phyloP scores from a whole-genome alignment of 2,797 vertebrate species.

The Stomatorhinus walkeri region DNA sequence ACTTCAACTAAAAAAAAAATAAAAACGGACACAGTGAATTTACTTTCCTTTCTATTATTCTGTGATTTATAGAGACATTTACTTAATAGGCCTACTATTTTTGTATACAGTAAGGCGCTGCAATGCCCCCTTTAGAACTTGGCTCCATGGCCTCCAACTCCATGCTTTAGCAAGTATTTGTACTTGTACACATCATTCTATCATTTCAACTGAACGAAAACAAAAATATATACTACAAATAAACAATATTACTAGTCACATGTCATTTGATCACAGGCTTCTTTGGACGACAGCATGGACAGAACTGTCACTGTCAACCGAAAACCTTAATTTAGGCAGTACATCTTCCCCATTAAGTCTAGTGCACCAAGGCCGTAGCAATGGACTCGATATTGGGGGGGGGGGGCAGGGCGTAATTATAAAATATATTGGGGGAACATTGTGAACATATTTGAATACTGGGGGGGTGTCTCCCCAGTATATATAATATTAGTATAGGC shows the following conservation, averaged over 20 bases:
- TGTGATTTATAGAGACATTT: not conserved
- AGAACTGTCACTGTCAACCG: not conserved
- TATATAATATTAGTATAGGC: not conserved
- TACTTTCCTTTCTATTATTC: not conserved
- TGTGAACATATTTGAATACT: not conserved
- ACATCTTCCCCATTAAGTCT: not conserved
- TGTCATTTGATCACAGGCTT: not conserved
- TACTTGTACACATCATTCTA: not conserved
- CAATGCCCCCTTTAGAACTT: not conserved
- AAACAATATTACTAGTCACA: not conserved
- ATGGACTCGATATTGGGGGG: not conserved
- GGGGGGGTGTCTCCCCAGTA: not conserved
- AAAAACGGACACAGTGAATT: not conserved
- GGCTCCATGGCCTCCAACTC: not conserved
- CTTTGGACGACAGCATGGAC: not conserved
- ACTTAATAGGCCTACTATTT: not conserved
- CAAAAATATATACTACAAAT: not conserved
- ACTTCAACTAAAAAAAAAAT: not conserved
- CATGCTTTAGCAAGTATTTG: not conserved
- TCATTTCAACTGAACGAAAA: not conserved
- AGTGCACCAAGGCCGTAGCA: not conserved
- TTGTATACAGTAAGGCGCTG: not conserved
- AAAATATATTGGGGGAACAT: not conserved
- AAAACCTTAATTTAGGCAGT: not conserved
- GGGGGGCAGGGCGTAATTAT: not conserved